Evolutionary conservation across 2,888 invertebrate genomes (phyloP).

Genomic region (Patella pellucida): DNA sequence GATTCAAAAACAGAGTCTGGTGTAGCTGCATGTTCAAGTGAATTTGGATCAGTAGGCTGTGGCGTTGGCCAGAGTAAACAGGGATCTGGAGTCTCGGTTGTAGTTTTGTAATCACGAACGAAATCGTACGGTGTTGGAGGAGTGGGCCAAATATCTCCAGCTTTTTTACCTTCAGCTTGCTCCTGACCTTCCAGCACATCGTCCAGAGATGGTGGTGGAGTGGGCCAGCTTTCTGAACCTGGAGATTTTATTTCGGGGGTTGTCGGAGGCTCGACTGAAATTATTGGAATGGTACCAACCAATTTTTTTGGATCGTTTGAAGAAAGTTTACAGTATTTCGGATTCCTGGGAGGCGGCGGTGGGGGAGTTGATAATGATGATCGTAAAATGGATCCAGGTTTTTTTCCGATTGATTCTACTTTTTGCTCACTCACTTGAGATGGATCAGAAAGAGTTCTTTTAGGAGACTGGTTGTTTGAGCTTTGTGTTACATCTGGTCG

Average conservation of each 20-base stretch:
- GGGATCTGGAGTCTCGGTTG: not conserved
- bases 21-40: not conserved
- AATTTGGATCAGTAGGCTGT: not conserved
- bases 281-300: not conserved
- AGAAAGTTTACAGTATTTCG: too few relatives aligned
- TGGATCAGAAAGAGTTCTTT: not conserved
- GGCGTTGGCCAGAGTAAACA: not conserved
- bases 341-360: not conserved
- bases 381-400: not conserved
- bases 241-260: not conserved
- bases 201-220: not conserved
- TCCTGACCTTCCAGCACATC: not conserved
- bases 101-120: not conserved
- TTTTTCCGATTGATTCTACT: too few relatives aligned
- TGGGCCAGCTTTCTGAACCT: not conserved
- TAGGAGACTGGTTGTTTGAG: not conserved
- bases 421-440: not conserved
- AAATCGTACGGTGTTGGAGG: constrained; percentile 1
- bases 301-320: too few relatives aligned
- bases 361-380: not conserved
- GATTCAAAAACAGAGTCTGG: not conserved
- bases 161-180: not conserved
- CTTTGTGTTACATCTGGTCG: not conserved
- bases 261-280: not conserved
- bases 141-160: not conserved